Base-by-base conservation (phyloP, 2,888 invertebrate species). In the Elysia crispata region DNA sequence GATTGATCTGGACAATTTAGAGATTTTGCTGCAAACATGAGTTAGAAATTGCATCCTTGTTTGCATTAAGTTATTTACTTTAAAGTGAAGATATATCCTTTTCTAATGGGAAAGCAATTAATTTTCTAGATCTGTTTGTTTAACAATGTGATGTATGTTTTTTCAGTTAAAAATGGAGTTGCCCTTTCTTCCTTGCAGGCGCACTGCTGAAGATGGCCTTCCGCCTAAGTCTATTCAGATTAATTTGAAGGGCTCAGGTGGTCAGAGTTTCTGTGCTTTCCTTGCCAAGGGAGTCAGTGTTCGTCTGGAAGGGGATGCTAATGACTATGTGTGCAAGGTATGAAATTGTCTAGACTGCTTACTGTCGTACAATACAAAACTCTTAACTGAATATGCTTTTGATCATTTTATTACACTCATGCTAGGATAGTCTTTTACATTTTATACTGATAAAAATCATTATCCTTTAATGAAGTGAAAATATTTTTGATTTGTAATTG, bases 201-300 rank as follows among this genome's bases (percentile, higher is more conserved):
- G 96, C 93, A 96, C 95, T 91, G 95, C 96, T 20, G 97, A 98
- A 88, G 94, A 94, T 50, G 98, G 98, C 11, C 93, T 98, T 18
- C 97, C 98, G 0, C 95, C 87, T 31, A 85, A 95, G 28, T 88
- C 88, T 28, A 91, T 91, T 67, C 85, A 88, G 88, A 96, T 99
- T 78, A 94, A 94, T 60, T 93, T 99, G 85, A 95, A 93, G 69
- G 99, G 99, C 23, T 97, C 98, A 1, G 99, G 98, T 15, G 99
- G 99, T 18, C 99, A 99, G 94, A 99, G 98, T 91, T 99, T 99
- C 94, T 97, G 99, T 92, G 99, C 99, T 8, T 99, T 99, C 94
- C 93, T 99, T 87, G 95, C 96, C 0, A 95, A 95, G 85, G 99
- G 99, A 31, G 94, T 99, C 78, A 95, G 95, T 77, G 96, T 98